phyloP scores from a whole-genome alignment of 2,888 invertebrate species.

The Uloborus plumipes region DNA sequence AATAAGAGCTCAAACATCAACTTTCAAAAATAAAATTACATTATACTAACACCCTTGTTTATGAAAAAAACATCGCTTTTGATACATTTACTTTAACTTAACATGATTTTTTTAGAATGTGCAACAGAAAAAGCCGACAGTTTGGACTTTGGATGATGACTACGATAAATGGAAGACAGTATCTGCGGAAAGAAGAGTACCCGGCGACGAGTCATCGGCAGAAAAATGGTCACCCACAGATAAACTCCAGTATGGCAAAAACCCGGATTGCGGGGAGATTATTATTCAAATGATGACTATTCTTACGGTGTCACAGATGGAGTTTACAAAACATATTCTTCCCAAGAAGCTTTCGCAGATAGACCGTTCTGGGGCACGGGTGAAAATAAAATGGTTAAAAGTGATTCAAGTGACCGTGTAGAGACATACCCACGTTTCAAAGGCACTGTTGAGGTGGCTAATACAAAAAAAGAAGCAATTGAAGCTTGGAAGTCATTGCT shows the following conservation, averaged over 20 bases:
- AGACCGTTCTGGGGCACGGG: slow-evolving; percentile 40
- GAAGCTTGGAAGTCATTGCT: slow-evolving; percentile 43
- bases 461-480: slow-evolving; percentile 51
- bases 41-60: not conserved
- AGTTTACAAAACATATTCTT: not conserved
- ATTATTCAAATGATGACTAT: slow-evolving; percentile 22
- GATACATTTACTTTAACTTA: not conserved
- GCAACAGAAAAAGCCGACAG: slow-evolving; percentile 1
- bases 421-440: not conserved
- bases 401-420: not conserved
- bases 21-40: not conserved
- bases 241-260: slow-evolving; percentile 31
- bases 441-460: slow-evolving; percentile 19
- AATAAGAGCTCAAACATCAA: too few relatives aligned
- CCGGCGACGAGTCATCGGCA: slow-evolving; percentile 19
- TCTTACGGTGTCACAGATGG: not conserved
- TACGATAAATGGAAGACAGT: slow-evolving; percentile 48
- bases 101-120: slow-evolving; percentile 7
- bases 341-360: slow-evolving; percentile 19
- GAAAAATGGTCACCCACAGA: slow-evolving; percentile 13
- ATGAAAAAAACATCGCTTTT: not conserved
- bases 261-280: slow-evolving; percentile 12
- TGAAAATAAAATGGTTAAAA: slow-evolving; percentile 25
- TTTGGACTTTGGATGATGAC: slow-evolving; percentile 54
- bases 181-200: slow-evolving; percentile 37